phyloP scores from a whole-genome alignment of 2,888 invertebrate species.

The Lasioglossum vierecki region DNA sequence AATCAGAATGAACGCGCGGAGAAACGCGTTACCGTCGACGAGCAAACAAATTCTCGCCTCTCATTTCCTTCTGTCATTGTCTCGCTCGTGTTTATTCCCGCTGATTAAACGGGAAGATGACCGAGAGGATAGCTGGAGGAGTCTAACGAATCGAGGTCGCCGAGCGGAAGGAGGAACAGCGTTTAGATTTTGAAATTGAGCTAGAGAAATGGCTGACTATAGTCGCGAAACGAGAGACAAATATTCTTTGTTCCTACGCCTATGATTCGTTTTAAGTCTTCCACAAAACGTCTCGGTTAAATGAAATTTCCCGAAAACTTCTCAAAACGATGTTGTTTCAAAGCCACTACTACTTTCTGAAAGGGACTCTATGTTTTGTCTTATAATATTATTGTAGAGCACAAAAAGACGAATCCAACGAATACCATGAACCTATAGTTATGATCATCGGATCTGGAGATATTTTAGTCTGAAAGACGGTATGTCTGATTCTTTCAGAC shows the following conservation, averaged over 20 bases:
- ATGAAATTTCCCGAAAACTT: too few relatives aligned
- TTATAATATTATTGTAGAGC: too few relatives aligned
- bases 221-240: constrained; percentile 24
- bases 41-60: constrained; percentile 5
- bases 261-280: too few relatives aligned
- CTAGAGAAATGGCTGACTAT: constrained; percentile 25
- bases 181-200: constrained; percentile 51
- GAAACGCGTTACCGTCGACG: background rate
- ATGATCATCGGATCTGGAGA: too few relatives aligned
- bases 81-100: constrained; percentile 35
- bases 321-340: too few relatives aligned
- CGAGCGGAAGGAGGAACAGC: constrained; percentile 61
- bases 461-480: too few relatives aligned
- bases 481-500: too few relatives aligned
- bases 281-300: too few relatives aligned
- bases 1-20: background rate
- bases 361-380: too few relatives aligned
- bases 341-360: too few relatives aligned
- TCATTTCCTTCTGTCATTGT: constrained; percentile 19
- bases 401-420: too few relatives aligned
- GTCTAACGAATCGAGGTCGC: constrained; percentile 66
- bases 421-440: too few relatives aligned
- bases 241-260: background rate
- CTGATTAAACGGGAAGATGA: constrained; percentile 49
- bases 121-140: constrained; percentile 54